Percentiles rank a stretch among this genome's conserved stretches.
Conservation (phyloP, 2,888 invertebrate species). For the Zaprionus lineosus region DNA sequence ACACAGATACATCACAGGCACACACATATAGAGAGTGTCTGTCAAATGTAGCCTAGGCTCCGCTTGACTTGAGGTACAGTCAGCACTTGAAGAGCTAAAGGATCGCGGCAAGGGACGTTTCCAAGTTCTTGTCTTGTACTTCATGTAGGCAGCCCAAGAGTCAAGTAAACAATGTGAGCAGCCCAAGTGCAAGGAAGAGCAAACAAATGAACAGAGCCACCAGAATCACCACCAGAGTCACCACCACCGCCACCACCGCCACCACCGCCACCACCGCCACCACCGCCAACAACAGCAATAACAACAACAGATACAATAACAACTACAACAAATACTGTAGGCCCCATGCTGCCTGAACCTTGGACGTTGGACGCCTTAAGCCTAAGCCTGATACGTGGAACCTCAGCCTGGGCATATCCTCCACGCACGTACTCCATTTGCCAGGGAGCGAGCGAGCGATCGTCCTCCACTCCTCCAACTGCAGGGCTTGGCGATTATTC, state of each 20-base stretch:
- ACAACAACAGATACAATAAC: background rate
- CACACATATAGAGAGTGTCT: no score
- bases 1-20: no score
- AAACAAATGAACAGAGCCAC: constrained; percentile 65
- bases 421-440: constrained; percentile 64
- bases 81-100: constrained; percentile 36
- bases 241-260: constrained; percentile 10
- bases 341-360: constrained; percentile 24
- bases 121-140: constrained; percentile 14
- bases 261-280: constrained; percentile 2
- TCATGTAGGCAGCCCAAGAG: constrained; percentile 17
- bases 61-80: constrained; percentile 47
- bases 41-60: background rate
- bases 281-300: constrained; percentile 4
- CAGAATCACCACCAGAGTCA: constrained; percentile 2
- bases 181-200: constrained; percentile 42
- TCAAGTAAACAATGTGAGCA: constrained; percentile 38
- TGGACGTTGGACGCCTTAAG: constrained; percentile 15
- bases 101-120: constrained; percentile 47
- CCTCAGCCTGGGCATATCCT: constrained; percentile 56
- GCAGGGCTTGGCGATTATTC: constrained; percentile 63
- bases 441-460: background rate
- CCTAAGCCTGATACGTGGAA: no score
- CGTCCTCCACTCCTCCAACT: constrained; percentile 9
- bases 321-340: background rate